These are phyloP conservation scores for Lepidurus arcticus DNA, from an alignment of 1,140 invertebrate genomes.

Conservation along the genomic window DNA sequence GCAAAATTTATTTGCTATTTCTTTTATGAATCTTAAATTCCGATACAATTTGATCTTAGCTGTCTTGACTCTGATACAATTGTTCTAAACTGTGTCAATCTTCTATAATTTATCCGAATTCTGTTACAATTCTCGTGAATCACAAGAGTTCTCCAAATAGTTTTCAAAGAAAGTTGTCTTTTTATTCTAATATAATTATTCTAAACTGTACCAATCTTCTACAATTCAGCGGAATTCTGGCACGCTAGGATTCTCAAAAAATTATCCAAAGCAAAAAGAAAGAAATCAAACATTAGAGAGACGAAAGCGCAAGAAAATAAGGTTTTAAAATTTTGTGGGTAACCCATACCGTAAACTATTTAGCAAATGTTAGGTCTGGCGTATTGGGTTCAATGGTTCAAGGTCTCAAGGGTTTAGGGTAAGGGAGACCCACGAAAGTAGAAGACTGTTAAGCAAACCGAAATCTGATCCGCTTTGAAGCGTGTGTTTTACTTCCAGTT, in stretches of 20 bases:
- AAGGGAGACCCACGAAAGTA: not conserved
- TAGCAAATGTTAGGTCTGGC: not conserved
- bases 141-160: too few species aligned
- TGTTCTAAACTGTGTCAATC: too few species aligned
- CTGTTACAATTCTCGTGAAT: too few species aligned
- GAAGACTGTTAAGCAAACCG: not conserved
- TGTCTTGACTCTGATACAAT: too few species aligned
- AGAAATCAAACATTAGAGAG: not conserved
- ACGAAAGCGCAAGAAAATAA: not conserved
- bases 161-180: too few species aligned
- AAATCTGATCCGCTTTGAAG: not conserved
- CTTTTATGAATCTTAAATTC: too few species aligned
- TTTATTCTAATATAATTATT: too few species aligned
- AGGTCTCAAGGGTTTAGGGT: conserved; percentile 16
- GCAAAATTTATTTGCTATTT: too few species aligned
- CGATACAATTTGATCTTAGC: too few species aligned
- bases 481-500: not conserved
- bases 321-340: not conserved
- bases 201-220: not conserved
- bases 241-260: not conserved
- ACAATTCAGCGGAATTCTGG: not conserved
- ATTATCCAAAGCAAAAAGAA: not conserved
- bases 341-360: conserved; percentile 22
- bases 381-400: not conserved
- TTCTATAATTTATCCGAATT: too few species aligned